phyloP scores from a whole-genome alignment of 2,113 vertebrate genomes.

The Urocolius indicus region DNA sequence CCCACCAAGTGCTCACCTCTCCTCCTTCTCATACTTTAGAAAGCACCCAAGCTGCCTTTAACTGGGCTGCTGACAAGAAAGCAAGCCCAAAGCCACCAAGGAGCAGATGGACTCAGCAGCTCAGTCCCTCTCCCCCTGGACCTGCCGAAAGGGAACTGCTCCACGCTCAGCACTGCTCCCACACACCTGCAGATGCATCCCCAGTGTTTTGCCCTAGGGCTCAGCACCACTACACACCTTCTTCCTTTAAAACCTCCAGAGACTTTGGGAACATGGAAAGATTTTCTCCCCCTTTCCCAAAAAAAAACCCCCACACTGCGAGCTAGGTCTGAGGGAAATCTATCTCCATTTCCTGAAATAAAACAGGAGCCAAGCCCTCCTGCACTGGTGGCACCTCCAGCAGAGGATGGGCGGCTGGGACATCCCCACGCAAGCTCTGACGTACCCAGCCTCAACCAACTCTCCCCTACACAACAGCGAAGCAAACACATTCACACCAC shows the following conservation, averaged over 20 bases:
- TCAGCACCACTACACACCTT: accelerated
- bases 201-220: background rate
- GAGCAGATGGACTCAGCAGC: background rate
- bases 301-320: accelerated
- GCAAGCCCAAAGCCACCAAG: background rate
- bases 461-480: accelerated
- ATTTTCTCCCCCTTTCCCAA: background rate
- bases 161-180: background rate
- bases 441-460: background rate
- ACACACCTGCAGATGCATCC: background rate
- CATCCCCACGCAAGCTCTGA: background rate
- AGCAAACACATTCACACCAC: accelerated
- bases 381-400: background rate
- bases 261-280: background rate
- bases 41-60: background rate
- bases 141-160: background rate
- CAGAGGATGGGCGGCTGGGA: background rate
- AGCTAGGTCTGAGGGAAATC: background rate
- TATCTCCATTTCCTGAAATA: background rate
- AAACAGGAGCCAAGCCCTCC: background rate
- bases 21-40: background rate
- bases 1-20: background rate
- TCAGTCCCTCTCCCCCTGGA: background rate
- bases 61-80: background rate
- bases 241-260: background rate